These are phyloP conservation scores for Sebastes aleutianus DNA, from an alignment of 2,797 vertebrate genomes.

Conservation along the genomic window DNA sequence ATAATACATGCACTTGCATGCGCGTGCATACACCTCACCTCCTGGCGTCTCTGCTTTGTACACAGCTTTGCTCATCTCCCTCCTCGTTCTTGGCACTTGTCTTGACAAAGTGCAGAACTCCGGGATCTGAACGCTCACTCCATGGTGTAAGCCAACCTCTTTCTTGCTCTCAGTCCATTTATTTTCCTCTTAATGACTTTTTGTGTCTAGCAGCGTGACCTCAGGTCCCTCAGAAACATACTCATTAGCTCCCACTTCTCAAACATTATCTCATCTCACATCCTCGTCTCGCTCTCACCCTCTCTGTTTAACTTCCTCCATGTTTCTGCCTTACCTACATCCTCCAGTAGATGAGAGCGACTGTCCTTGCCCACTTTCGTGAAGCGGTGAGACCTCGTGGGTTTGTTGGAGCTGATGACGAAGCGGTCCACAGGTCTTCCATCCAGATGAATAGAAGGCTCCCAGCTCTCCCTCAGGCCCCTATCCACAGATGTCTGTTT, in stretches of 20 bases:
- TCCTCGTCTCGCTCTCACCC: neutral
- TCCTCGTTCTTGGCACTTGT: slow-evolving; percentile 79
- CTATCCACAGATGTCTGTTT: slow-evolving; percentile 79
- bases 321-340: slow-evolving; percentile 80
- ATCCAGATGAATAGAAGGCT: slow-evolving; percentile 79
- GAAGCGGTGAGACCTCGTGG: slow-evolving; percentile 80
- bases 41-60: slow-evolving; percentile 73
- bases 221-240: neutral
- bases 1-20: slow-evolving; percentile 19
- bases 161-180: slow-evolving; percentile 50
- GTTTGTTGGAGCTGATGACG: slow-evolving; percentile 82
- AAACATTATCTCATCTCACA: neutral
- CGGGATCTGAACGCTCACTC: slow-evolving; percentile 77
- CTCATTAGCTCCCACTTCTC: slow-evolving; percentile 5
- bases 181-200: slow-evolving; percentile 19
- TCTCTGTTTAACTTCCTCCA: neutral
- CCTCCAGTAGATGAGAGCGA: slow-evolving; percentile 77
- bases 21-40: slow-evolving; percentile 54
- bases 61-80: slow-evolving; percentile 74
- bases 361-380: slow-evolving; percentile 76
- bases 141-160: slow-evolving; percentile 24
- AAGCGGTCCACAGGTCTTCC: slow-evolving; percentile 81
- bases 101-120: slow-evolving; percentile 80
- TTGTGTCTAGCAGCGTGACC: neutral
- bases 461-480: slow-evolving; percentile 82